These are phyloP conservation scores for Reticulitermes speratus DNA, from an alignment of 1,140 invertebrate genomes.

Conservation along the genomic window DNA sequence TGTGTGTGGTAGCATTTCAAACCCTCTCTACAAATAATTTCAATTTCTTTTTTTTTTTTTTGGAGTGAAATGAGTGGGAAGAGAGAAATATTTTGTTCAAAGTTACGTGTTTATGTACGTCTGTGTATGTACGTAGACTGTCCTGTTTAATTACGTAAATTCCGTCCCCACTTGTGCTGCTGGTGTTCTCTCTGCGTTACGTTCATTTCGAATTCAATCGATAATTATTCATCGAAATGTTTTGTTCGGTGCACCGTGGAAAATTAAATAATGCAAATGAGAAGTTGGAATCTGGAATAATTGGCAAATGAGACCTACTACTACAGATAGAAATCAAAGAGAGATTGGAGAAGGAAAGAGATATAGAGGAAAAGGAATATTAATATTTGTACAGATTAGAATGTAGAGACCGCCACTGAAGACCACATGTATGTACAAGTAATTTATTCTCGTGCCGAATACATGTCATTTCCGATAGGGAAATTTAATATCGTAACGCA, in stretches of 20 bases:
- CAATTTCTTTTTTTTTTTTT: not conserved
- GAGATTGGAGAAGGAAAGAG: not conserved
- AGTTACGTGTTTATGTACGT: not conserved
- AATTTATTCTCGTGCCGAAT: no score
- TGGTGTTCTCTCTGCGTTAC: not conserved
- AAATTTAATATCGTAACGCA: no score
- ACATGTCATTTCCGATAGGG: no score
- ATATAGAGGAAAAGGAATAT: not conserved
- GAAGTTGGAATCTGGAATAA: not conserved
- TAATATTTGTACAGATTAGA: not conserved
- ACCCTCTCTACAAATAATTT: not conserved
- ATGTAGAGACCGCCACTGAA: not conserved
- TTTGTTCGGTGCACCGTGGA: conserved; percentile 9
- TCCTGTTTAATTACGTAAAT: conserved; percentile 9
- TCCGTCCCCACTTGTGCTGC: not conserved
- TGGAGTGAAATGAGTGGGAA: not conserved
- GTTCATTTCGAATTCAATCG: conserved; percentile 14
- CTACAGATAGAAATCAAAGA: not conserved
- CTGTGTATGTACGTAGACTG: not conserved
- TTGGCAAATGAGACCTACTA: not conserved
- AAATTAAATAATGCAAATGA: conserved; percentile 20
- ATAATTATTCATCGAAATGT: not conserved
- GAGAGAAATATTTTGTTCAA: not conserved
- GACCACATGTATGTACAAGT: no score
- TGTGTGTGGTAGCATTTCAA: conserved; percentile 10